phyloP scores from a whole-genome alignment of 2,113 vertebrate genomes.

The Pseudorhombus dupliciocellatus region DNA sequence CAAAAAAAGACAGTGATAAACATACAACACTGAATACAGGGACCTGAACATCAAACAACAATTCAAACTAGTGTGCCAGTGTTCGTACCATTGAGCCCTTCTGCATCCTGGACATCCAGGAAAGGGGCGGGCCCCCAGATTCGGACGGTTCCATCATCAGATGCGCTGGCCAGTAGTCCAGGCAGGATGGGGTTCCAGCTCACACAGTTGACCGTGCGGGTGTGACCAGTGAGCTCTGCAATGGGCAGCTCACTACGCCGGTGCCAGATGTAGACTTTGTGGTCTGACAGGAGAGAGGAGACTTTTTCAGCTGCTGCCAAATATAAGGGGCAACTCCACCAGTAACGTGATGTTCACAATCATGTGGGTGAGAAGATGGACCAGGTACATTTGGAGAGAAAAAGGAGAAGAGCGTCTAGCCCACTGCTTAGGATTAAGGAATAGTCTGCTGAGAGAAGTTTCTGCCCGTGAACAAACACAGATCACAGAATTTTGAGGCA shows the following conservation, averaged over 20 bases:
- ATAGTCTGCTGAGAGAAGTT: not conserved
- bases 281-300: constrained; percentile 80
- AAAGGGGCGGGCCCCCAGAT: constrained; percentile 98
- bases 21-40: no score
- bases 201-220: constrained; percentile 96
- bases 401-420: not conserved
- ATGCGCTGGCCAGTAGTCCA: constrained; percentile 96
- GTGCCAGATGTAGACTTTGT: constrained; percentile 99
- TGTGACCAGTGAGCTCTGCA: constrained; percentile 95
- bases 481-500: not conserved
- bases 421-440: not conserved
- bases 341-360: not conserved
- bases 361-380: not conserved
- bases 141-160: constrained; percentile 94
- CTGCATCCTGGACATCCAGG: constrained; percentile 90
- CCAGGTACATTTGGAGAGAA: not conserved
- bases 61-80: not conserved
- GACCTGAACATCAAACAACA: no score
- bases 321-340: not conserved
- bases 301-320: not conserved
- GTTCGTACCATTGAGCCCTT: constrained; percentile 82
- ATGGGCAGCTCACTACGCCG: constrained; percentile 96
- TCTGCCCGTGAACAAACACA: not conserved
- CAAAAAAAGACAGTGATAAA: no score
- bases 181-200: constrained; percentile 97